These are phyloP conservation scores for Pseudomyrmex concolor DNA, from an alignment of 1,140 invertebrate genomes.

Conservation along the genomic window DNA sequence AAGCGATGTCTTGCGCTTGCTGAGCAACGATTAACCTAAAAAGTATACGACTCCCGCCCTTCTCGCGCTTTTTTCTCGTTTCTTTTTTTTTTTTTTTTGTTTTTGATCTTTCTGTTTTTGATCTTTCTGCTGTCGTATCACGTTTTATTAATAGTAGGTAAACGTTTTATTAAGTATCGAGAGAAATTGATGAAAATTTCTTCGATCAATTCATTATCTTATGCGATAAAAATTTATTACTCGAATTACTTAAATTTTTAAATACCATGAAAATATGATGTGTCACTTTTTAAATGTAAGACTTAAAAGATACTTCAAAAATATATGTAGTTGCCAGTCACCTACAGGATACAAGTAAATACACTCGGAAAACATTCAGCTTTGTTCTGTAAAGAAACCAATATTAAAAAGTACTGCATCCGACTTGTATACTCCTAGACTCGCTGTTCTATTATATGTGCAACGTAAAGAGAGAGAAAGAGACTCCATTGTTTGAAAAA, in stretches of 20 bases:
- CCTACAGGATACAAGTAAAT: neutral
- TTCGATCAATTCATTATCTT: too few species aligned
- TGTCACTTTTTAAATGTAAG: neutral
- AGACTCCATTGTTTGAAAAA: constrained; percentile 62
- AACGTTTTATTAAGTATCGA: too few species aligned
- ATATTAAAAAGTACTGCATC: constrained; percentile 23
- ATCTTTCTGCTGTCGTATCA: neutral
- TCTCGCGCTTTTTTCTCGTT: constrained; percentile 22
- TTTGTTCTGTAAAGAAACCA: neutral
- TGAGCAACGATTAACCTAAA: constrained; percentile 76
- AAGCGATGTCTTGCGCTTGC: constrained; percentile 73
- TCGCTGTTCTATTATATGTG: neutral
- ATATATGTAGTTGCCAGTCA: neutral
- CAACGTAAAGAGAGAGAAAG: neutral
- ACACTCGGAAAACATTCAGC: neutral
- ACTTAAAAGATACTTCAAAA: neutral
- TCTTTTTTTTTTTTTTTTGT: constrained; percentile 3
- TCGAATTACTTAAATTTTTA: neutral
- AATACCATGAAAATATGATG: neutral
- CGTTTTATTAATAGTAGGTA: neutral
- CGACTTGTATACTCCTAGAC: constrained; percentile 1
- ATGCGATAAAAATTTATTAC: too few species aligned
- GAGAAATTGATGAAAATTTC: too few species aligned
- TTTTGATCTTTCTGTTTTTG: neutral
- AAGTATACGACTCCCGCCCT: constrained; percentile 66